Conservation (phyloP, 2,888 invertebrate species). For the Papilio protenor region DNA sequence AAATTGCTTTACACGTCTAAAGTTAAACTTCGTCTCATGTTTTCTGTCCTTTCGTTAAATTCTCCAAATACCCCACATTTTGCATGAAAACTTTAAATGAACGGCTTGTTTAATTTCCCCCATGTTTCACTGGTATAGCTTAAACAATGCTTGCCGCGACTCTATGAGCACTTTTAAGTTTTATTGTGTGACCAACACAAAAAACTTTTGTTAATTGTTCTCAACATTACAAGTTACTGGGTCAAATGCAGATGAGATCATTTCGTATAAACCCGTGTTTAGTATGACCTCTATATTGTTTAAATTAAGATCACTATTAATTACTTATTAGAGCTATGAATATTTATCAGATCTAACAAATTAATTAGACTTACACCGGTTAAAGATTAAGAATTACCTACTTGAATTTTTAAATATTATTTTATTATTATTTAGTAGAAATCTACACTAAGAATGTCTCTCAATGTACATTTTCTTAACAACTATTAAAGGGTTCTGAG, state of each 20-base stretch:
- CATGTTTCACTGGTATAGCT: conserved; percentile 17
- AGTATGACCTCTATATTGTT: neutral
- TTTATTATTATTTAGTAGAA: too few relatives aligned
- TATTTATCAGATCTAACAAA: too few relatives aligned
- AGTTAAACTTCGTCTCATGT: conserved; percentile 8
- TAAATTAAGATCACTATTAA: neutral
- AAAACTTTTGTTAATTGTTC: conserved; percentile 27
- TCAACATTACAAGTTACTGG: conserved; percentile 32
- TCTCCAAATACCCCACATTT: conserved; percentile 32
- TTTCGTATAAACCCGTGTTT: conserved; percentile 11
- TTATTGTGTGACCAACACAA: conserved; percentile 37
- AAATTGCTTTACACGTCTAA: conserved; percentile 22
- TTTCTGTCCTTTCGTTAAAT: conserved; percentile 34
- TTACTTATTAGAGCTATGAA: neutral
- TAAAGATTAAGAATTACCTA: too few relatives aligned
- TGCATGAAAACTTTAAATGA: conserved; percentile 41
- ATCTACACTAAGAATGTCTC: too few relatives aligned
- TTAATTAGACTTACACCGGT: too few relatives aligned
- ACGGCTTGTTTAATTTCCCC: conserved; percentile 43
- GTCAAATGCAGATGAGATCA: conserved; percentile 35
- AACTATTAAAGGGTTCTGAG: too few relatives aligned
- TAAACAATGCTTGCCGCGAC: conserved; percentile 29
- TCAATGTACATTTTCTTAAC: too few relatives aligned
- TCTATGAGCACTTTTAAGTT: conserved; percentile 36
- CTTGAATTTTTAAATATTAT: too few relatives aligned